Conservation (phyloP, 2,113 vertebrate genomes). For the Bombycilla garrulus region DNA sequence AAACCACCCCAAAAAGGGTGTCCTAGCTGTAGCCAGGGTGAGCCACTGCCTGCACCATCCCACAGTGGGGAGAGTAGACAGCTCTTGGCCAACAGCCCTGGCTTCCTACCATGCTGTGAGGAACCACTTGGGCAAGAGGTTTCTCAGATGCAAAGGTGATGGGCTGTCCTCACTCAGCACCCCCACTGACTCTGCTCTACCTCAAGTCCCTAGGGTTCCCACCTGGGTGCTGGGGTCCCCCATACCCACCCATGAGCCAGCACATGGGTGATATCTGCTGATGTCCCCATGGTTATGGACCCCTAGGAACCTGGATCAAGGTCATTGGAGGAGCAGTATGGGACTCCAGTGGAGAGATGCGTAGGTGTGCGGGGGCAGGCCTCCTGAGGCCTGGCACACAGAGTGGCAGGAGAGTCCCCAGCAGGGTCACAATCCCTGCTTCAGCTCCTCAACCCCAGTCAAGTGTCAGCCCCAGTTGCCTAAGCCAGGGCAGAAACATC, state of each 20-base stretch:
- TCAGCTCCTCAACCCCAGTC: not conserved
- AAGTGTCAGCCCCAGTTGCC: not conserved
- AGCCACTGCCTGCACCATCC: not conserved
- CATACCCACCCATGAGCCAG: accelerated
- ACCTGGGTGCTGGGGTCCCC: accelerated
- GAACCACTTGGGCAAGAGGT: not conserved
- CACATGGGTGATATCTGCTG: not conserved
- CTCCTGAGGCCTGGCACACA: not conserved
- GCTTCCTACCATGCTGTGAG: not conserved
- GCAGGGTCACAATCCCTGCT: not conserved
- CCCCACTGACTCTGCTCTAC: not conserved
- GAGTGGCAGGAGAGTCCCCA: not conserved
- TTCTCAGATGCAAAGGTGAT: not conserved
- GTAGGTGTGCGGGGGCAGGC: not conserved
- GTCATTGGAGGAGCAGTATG: not conserved
- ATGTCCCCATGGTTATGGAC: not conserved
- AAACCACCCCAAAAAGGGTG: not conserved
- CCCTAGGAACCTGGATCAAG: not conserved
- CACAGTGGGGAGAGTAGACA: not conserved
- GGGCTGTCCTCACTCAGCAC: not conserved
- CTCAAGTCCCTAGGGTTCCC: accelerated
- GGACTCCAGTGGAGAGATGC: not conserved
- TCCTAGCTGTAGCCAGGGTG: not conserved
- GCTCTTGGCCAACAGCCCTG: not conserved
- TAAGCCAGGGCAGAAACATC: not conserved